Evolutionary conservation across 2,888 invertebrate genomes (phyloP).

Genomic region (Acleris literana): DNA sequence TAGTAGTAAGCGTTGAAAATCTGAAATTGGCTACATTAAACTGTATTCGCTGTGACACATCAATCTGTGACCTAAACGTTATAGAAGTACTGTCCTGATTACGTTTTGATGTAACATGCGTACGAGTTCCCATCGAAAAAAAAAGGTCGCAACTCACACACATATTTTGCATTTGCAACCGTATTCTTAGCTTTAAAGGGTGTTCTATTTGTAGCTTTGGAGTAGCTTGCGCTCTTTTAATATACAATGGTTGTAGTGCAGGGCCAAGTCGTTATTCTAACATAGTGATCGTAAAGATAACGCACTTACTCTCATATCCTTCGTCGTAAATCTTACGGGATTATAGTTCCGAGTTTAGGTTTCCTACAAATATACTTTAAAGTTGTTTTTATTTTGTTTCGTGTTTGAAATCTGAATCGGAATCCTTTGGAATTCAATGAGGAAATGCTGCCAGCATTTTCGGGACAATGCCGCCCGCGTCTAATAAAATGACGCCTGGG

Average conservation of each 20-base stretch:
- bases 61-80: slow-evolving; percentile 12
- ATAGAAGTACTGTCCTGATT: slow-evolving; percentile 22
- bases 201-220: too few relatives aligned
- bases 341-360: background rate
- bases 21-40: background rate
- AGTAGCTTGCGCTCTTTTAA: too few relatives aligned
- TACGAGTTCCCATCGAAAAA: background rate
- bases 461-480: too few relatives aligned
- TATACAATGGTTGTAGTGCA: slow-evolving; percentile 1
- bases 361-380: background rate
- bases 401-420: background rate
- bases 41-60: slow-evolving; percentile 2
- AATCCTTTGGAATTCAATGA: too few relatives aligned
- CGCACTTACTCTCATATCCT: slow-evolving; percentile 10
- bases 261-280: slow-evolving; percentile 26
- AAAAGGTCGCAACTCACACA: too few relatives aligned
- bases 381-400: background rate
- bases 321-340: slow-evolving; percentile 14
- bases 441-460: too few relatives aligned
- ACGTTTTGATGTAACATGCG: slow-evolving; percentile 31
- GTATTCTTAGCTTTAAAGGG: too few relatives aligned
- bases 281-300: slow-evolving; percentile 21
- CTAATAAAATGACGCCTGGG: too few relatives aligned
- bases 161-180: too few relatives aligned
- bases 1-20: too few relatives aligned